Evolutionary conservation across 1,140 invertebrate genomes (phyloP).

Genomic region (Caenorhabditis tropicalis): DNA sequence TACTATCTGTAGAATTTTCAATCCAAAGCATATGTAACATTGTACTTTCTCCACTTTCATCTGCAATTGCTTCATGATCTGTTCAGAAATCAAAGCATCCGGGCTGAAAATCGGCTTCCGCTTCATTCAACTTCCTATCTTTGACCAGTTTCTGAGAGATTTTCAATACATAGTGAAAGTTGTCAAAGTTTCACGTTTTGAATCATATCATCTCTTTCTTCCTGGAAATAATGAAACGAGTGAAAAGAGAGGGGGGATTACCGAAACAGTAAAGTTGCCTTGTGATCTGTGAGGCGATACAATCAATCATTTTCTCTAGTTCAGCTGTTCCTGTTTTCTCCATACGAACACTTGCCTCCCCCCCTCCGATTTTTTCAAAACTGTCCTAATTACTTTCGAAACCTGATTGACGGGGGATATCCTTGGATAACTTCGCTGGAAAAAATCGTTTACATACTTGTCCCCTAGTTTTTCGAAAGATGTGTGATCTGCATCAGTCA

Average conservation of each 20-base stretch:
- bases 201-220: background rate
- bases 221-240: constrained; percentile 4
- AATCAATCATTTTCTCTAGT: constrained; percentile 35
- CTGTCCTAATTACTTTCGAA: constrained; percentile 1
- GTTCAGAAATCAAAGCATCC: constrained; percentile 24
- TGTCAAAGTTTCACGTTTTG: background rate
- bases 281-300: constrained; percentile 31
- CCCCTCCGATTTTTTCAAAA: background rate
- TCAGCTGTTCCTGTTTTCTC: constrained; percentile 23
- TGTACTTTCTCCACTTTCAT: background rate
- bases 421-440: background rate
- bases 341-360: background rate
- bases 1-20: too few relatives aligned
- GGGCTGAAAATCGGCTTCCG: constrained; percentile 12
- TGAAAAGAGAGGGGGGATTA: background rate
- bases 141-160: constrained; percentile 7
- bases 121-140: constrained; percentile 28
- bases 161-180: background rate
- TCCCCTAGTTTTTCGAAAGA: background rate
- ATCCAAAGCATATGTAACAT: too few relatives aligned
- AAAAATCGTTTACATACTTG: constrained; percentile 16
- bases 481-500: constrained; percentile 3
- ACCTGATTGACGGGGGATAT: constrained; percentile 23
- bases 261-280: constrained; percentile 33
- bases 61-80: background rate